A percentile compares a stretch with the other conserved stretches of the same genome.
phyloP scores from a whole-genome alignment of 2,888 invertebrate species.

The Sarcophaga variegata region DNA sequence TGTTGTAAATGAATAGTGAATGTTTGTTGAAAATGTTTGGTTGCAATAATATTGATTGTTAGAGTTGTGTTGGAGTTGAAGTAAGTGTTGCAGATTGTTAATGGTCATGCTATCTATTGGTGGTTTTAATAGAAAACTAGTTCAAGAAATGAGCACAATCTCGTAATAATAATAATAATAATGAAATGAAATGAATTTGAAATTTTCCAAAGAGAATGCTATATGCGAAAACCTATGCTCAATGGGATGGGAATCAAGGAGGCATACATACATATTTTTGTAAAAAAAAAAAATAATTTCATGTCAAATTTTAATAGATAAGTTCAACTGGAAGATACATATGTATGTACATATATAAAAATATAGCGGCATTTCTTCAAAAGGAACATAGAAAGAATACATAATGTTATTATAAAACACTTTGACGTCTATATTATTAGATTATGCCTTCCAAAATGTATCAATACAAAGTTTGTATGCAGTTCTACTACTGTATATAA shows the following conservation, averaged over 20 bases:
- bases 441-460: too few relatives aligned
- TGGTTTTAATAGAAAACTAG: constrained; percentile 47
- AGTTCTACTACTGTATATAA: too few relatives aligned
- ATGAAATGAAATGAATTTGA: background rate
- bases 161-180: constrained; percentile 38
- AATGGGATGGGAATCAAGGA: background rate
- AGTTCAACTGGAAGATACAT: too few relatives aligned
- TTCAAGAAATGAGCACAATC: constrained; percentile 57
- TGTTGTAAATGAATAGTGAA: background rate
- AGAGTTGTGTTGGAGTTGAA: constrained; percentile 1
- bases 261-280: too few relatives aligned
- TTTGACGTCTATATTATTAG: too few relatives aligned
- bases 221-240: background rate
- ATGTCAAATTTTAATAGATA: too few relatives aligned
- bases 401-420: too few relatives aligned
- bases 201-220: background rate
- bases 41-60: background rate
- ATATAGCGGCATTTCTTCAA: too few relatives aligned
- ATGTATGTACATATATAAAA: too few relatives aligned
- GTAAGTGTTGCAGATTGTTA: constrained; percentile 15
- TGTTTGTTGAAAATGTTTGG: background rate
- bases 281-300: too few relatives aligned
- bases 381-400: too few relatives aligned
- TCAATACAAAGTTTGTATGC: too few relatives aligned
- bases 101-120: constrained; percentile 33